Percentiles rank a stretch among this genome's conserved stretches.
Conservation (phyloP, 2,888 invertebrate species). For the Drosophila algonquin region DNA sequence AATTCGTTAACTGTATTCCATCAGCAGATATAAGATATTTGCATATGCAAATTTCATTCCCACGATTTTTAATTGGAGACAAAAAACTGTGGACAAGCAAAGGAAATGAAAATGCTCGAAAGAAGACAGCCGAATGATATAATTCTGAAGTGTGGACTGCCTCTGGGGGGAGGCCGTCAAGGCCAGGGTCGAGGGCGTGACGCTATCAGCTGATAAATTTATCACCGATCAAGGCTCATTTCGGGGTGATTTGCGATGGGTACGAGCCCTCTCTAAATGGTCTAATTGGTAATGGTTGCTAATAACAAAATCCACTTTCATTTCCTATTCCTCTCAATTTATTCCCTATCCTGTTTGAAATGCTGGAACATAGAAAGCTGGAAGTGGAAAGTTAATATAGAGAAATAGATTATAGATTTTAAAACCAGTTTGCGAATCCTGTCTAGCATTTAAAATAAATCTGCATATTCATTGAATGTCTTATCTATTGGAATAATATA, state of each 20-base stretch:
- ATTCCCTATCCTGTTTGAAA: neutral
- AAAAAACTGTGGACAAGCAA: slow-evolving; percentile 19
- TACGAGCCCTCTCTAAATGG: neutral
- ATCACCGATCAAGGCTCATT: slow-evolving; percentile 15
- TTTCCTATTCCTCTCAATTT: neutral
- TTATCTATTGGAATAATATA: too few relatives aligned
- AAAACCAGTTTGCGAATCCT: too few relatives aligned
- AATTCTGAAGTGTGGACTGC: slow-evolving; percentile 50
- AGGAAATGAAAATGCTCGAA: slow-evolving; percentile 29
- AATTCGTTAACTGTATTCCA: slow-evolving; percentile 44
- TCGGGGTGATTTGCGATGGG: neutral
- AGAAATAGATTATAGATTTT: too few relatives aligned
- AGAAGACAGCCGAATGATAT: slow-evolving; percentile 31
- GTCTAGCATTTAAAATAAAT: too few relatives aligned
- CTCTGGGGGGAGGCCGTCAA: slow-evolving; percentile 30
- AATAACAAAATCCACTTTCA: neutral
- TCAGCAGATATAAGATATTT: slow-evolving; percentile 47
- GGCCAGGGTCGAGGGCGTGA: slow-evolving; percentile 32
- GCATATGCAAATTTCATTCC: slow-evolving; percentile 75
- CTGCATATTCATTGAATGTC: neutral
- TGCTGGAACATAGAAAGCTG: too few relatives aligned
- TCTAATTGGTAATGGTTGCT: neutral
- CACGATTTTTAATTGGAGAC: slow-evolving; percentile 72
- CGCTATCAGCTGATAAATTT: slow-evolving; percentile 17
- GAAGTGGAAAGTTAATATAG: too few relatives aligned